Base-by-base conservation (phyloP, 2,888 invertebrate species). In the Pristionchus fissidentatus region DNA sequence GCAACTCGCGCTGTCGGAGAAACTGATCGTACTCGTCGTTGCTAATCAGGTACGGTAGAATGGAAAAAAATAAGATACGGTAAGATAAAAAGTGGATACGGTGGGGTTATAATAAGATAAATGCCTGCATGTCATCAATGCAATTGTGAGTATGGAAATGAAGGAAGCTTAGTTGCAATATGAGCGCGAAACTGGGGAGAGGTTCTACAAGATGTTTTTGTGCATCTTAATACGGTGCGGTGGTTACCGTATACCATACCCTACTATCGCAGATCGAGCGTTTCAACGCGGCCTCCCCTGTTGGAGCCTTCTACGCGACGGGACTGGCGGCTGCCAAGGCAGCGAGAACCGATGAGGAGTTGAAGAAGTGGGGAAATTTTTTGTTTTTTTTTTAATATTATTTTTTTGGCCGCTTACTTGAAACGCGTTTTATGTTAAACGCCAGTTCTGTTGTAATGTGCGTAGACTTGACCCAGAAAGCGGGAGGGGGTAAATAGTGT, bases 21-120 rank as follows among this genome's bases (percentile, higher is more conserved):
- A 91, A 66, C 85, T 90, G 3, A 85, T 92, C 1, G 92, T 92
- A 19, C 77, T 92, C 35, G 84, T 86, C 26, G 88, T 90, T 5
- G 83, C 88, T 26, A 89, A 88, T 75, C 84, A 88, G 43, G 86
- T 88, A 22, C n/a, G 41, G 8, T 2, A 43, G 7, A 43, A 2
- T 41, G 29, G 62, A 13, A 26, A 29, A 10, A 4, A 29, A 19
- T 10, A 4, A 62, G 73, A 15, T 62, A 73, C 38, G 73, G 41
- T n/a, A 73, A 22, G 4, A 3, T 62, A 32, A 19, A 43, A 26
- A 4, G n/a, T n/a, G 73, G 35, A 5, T 22, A 43, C 41, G 41
- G 73, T 73, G 41, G 70, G 22, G n/a, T n/a, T n/a, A n/a, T n/a
- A n/a, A n/a, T n/a, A n/a, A n/a, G 13, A 15, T 49, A 19, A 15